Base-by-base conservation (phyloP, 2,888 invertebrate species). In the Hydrotaea diabolus region DNA sequence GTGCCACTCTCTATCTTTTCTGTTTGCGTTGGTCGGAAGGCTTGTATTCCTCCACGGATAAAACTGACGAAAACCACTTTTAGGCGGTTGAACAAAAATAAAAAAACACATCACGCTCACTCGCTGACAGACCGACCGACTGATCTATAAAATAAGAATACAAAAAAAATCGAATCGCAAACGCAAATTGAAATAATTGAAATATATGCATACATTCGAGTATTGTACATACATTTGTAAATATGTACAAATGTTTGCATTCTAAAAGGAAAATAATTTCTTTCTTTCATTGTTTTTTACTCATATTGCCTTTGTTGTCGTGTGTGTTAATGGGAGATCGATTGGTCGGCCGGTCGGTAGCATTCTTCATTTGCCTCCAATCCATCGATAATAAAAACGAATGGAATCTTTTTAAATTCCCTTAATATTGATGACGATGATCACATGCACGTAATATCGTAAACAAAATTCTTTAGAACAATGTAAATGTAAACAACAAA, bases 21-120 rank as follows among this genome's bases (percentile, higher is more conserved):
- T n/a, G 23, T 23, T 69, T 15, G 69, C 1, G 46, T 15, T 46
- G 43, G 64, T 64, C 36, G 2, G n/a, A 36, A 46, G 69, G 69
- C 23, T 23, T 46, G 66, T 69, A 46, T 69, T 8, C 43, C 62
- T 15, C 21, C 88, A 87, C 88, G 89, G 89, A 89, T 89, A 90
- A 89, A 90, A 89, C 90, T 89, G 89, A 87, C 88, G 85, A 86
- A 89, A 90, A 91, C 91, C 87, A 90, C 90, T 90, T 91, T 90
- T 83, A 88, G 89, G 89, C 89, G 87, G 90, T 77, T 83, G 66
- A 82, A 77, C 77, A 73, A 36, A 69, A 83, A 77, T 80, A 73
- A 36, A 69, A 83, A 49, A 7, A 53, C 39, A 43, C 39, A 43
- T n/a, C 39, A 19, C 11, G 31, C 31, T 31, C 36, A 31, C 26